Evolutionary conservation across 2,797 vertebrate genomes (phyloP), one percentile per base, ranked within the genome.

Genomic region (Sebastes kiyomatsui): DNA sequence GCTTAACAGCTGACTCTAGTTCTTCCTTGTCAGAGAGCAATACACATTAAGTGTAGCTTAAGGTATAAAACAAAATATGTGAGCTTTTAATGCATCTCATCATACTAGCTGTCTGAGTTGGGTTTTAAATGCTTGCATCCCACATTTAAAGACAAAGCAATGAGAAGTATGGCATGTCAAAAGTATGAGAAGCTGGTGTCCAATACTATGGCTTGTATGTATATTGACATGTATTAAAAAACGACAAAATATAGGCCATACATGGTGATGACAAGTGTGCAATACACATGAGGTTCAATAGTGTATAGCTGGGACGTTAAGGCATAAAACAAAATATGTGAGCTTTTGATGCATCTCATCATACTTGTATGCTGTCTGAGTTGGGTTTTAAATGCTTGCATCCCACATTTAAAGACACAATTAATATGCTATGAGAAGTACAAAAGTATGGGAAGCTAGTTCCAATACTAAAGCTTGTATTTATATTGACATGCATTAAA

Each of bases 311-410:
- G 5, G 12, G 64, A 71, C 61, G 60, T 33, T 62, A 12, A 56
- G 62, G 35, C 46, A 65, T 33, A 25, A 71, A 75, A 81, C 68
- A 38, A 79, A 77, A 54, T 14, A 42, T 75, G 64, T 7, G 64
- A 78, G 80, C 60, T 80, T 59, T 20, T 75, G 49, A 83, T 86
- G 70, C 88, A 86, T 83, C 83, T 77, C 73, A 61, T 83, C 78
- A 79, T 55, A 79, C 18, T 86, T 79, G 28, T 35, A 76, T 38
- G 0, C 0, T 14, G 38, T 42, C 38, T 14, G 38, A 42, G 38
- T 42, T 42, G 1, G 33, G 0, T 42, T 42, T 14, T 6, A 42
- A 42, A 42, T 42, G 38, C 0, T 3, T 42, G 38, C 38, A 42
- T 42, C 13, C 5, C 0, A 42, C 13, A 42, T 42, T 42, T 42